Conservation (phyloP, 1,140 invertebrate species). For the Caenorhabditis elegans region WBcel235 BX284602.5:10347501-10348000, state of each 20-base stretch:
- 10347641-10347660: slow-evolving; percentile 48
- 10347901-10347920: slow-evolving; percentile 71
- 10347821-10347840: slow-evolving; percentile 33
- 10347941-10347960: slow-evolving; percentile 79
- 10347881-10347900: slow-evolving; percentile 55
- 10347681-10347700: neutral
- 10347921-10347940: slow-evolving; percentile 87
- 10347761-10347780: slow-evolving; percentile 53
- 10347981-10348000: slow-evolving; percentile 86
- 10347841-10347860: slow-evolving; percentile 23
- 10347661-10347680: slow-evolving; percentile 52
- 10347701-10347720: neutral
- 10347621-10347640: slow-evolving; percentile 44
- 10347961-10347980: slow-evolving; percentile 74
- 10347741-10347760: slow-evolving; percentile 53
- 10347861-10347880: slow-evolving; percentile 57
- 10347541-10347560: slow-evolving; percentile 42
- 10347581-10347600: slow-evolving; percentile 47
- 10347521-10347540: neutral
- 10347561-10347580: slow-evolving; percentile 36
- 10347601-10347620: slow-evolving; percentile 56
- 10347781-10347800: slow-evolving; percentile 54
- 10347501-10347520: slow-evolving; percentile 23
- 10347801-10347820: slow-evolving; percentile 38
- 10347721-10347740: slow-evolving; percentile 56